Evolutionary conservation across 2,113 vertebrate genomes (phyloP), one percentile per base, ranked within the genome.

Genomic region (Pseudorhombus dupliciocellatus): DNA sequence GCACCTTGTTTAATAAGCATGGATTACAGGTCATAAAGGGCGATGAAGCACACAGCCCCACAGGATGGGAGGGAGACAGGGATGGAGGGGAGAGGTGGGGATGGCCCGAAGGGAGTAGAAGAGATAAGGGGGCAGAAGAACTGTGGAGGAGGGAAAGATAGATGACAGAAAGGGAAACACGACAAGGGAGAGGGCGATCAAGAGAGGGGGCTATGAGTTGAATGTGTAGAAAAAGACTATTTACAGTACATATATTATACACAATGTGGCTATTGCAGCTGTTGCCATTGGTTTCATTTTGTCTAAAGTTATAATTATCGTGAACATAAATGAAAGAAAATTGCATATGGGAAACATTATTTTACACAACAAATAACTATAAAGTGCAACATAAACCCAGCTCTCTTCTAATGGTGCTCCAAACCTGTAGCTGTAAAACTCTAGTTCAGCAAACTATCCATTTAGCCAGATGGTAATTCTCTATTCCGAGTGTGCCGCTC

Each of bases 1-100:
- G 82, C 85, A 87, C 90, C 89, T 90, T 91, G 90, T 92, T 92
- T 91, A 91, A 91, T 90, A 91, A 90, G 84, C 87, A 82, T 84
- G 79, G 84, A 87, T 90, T 92, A 92, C 88, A 91, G 91, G 88
- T 88, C 87, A 81, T 91, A 86, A 91, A 92, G 81, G 81, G 87
- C 84, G 84, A 87, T 75, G 70, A 87, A 84, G 86, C 79, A 76
- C 57, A 25, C 70, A 76, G 60, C 31, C 81, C 81, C 81, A 78
- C 73, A 60, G 63, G 73, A 52, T 66, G 51, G 18, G 61, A 42
- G 46, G 57, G 25, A 46, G 58, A 44, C 16, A 42, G 34, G 58
- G 67, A 66, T 48, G 64, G 64, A 59, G 15, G 18, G 34, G 26
- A 65, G 68, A 66, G 51, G 42, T 24, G 42, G 66, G 64, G 67